Percentiles rank a stretch among this genome's conserved stretches.
phyloP scores from a whole-genome alignment of 2,888 invertebrate species.

The Xylocampa areola region DNA sequence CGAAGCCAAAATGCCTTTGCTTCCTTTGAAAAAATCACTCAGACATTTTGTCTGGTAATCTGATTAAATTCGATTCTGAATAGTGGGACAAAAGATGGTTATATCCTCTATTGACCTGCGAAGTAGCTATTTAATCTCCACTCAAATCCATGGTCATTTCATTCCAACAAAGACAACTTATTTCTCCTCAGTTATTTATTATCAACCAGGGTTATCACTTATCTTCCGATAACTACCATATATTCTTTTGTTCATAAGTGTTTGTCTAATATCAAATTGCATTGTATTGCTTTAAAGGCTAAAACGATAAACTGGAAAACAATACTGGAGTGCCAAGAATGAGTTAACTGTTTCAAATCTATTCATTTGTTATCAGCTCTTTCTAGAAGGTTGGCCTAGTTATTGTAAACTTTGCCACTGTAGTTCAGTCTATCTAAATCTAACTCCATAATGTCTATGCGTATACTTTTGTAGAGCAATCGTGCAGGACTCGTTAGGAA shows the following conservation, averaged over 20 bases:
- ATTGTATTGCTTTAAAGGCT: conserved; percentile 13
- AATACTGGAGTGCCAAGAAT: background rate
- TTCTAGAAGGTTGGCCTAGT: background rate
- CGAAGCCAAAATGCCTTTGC: too few species aligned
- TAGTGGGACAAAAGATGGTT: too few species aligned
- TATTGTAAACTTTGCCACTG: too few species aligned
- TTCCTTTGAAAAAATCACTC: too few species aligned
- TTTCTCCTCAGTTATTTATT: background rate
- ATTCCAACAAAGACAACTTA: background rate
- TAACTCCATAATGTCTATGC: too few species aligned
- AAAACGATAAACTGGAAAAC: conserved; percentile 7
- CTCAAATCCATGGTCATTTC: background rate
- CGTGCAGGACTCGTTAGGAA: too few species aligned
- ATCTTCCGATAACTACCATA: background rate
- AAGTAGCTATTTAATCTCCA: background rate
- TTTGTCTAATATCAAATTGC: conserved; percentile 7
- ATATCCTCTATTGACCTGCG: background rate
- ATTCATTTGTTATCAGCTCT: background rate
- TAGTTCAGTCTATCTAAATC: too few species aligned
- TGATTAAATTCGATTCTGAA: too few species aligned
- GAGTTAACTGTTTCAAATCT: background rate
- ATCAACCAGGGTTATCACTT: conserved; percentile 6
- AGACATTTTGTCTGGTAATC: too few species aligned
- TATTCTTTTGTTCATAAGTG: conserved; percentile 6
- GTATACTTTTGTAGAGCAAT: too few species aligned